A percentile compares a stretch with the other conserved stretches of the same genome.
Conservation (phyloP, 2,888 invertebrate species). For the Pimpla rufipes region DNA sequence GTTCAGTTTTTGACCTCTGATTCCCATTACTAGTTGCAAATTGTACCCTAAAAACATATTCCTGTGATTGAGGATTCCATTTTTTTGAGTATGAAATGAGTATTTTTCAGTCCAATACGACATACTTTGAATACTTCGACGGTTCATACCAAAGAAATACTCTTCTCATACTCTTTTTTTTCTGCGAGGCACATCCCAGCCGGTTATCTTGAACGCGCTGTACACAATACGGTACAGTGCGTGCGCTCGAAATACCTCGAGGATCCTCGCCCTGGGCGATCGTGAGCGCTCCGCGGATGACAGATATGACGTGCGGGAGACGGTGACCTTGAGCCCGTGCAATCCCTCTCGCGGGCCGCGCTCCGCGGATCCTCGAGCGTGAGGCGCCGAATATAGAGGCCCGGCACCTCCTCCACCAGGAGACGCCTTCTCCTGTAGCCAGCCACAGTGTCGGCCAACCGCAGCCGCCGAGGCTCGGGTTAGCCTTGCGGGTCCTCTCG, state of each 20-base stretch:
- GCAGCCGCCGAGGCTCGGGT: constrained; percentile 37
- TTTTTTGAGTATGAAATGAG: no score
- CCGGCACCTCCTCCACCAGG: constrained; percentile 83
- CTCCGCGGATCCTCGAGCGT: constrained; percentile 83
- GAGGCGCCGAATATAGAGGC: constrained; percentile 83
- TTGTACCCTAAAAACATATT: no score
- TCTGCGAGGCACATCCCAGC: no score
- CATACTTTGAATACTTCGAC: no score
- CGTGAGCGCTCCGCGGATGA: constrained; percentile 80
- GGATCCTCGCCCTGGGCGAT: constrained; percentile 77
- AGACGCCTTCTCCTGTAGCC: constrained; percentile 81
- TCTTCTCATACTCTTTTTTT: no score
- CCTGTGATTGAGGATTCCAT: no score
- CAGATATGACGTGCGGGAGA: constrained; percentile 81
- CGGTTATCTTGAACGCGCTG: constrained; percentile 14
- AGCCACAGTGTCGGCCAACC: constrained; percentile 78
- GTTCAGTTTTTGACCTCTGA: no score
- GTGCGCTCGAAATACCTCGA: constrained; percentile 73
- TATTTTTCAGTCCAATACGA: no score
- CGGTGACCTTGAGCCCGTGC: constrained; percentile 79
- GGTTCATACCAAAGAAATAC: no score
- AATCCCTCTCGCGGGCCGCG: constrained; percentile 74
- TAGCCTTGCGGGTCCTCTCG: constrained; percentile 32
- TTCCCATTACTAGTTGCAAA: no score
- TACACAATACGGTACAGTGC: constrained; percentile 7